Percentiles rank a stretch among this genome's conserved stretches.
These are phyloP conservation scores for Synergus japonicus DNA, from an alignment of 2,888 invertebrate species.

Conservation along the genomic window DNA sequence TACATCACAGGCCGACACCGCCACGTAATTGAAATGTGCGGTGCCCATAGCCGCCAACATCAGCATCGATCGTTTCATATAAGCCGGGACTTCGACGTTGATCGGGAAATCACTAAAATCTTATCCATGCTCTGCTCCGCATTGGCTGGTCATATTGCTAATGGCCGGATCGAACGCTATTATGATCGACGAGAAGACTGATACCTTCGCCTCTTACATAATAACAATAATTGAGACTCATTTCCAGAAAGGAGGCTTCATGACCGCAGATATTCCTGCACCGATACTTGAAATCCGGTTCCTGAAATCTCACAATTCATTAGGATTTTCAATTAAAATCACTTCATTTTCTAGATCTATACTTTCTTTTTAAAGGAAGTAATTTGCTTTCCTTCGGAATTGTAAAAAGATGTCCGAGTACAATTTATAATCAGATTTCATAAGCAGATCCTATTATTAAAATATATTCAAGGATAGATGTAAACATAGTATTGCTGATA, in stretches of 20 bases:
- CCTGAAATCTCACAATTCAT: background rate
- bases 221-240: constrained; percentile 62
- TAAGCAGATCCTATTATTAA: background rate
- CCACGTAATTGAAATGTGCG: constrained; percentile 73
- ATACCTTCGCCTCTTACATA: constrained; percentile 59
- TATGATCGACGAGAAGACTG: constrained; percentile 50
- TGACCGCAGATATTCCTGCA: constrained; percentile 51
- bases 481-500: constrained; percentile 16
- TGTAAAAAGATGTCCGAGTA: background rate
- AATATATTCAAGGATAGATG: constrained; percentile 25
- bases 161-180: constrained; percentile 58
- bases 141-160: constrained; percentile 48
- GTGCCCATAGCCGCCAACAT: constrained; percentile 40
- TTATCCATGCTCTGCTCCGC: constrained; percentile 47
- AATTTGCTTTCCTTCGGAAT: background rate
- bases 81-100: constrained; percentile 35
- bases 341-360: background rate
- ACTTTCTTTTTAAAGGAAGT: no score
- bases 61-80: constrained; percentile 17
- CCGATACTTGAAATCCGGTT: background rate
- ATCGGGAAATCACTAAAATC: constrained; percentile 55
- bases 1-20: constrained; percentile 67
- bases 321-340: background rate
- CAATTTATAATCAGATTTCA: background rate
- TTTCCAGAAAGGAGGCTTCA: constrained; percentile 46